Evolutionary conservation across 1,140 invertebrate genomes (phyloP).

Genomic region (Cryptotermes secundus): DNA sequence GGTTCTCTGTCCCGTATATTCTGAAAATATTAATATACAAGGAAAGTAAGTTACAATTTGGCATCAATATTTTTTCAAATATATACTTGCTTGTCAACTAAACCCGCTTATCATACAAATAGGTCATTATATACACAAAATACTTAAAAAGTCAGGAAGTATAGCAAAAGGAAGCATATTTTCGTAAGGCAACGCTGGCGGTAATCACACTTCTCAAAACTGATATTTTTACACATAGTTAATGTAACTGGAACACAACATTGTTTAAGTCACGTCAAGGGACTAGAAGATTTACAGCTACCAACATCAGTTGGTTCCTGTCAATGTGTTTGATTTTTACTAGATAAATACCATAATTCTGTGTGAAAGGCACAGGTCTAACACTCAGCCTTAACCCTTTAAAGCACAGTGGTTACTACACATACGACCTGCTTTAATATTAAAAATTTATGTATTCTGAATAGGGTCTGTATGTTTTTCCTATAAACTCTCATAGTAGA

Average conservation of each 20-base stretch:
- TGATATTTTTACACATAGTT: neutral
- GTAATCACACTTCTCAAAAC: conserved; percentile 26
- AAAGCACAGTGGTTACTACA: too few species aligned
- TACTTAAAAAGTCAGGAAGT: conserved; percentile 18
- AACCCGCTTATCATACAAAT: neutral
- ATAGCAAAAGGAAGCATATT: conserved; percentile 30
- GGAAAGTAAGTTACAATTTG: neutral
- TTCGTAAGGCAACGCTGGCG: conserved; percentile 32
- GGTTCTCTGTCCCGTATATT: neutral
- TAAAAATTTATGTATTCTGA: too few species aligned
- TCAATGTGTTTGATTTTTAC: neutral
- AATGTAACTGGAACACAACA: neutral
- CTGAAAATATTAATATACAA: neutral
- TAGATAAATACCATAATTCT: neutral
- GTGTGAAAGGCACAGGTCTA: conserved; percentile 24
- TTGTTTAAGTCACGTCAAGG: neutral
- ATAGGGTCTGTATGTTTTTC: too few species aligned
- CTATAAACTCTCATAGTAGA: too few species aligned
- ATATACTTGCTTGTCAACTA: neutral
- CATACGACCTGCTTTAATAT: too few species aligned
- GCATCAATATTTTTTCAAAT: neutral
- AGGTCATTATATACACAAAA: conserved; percentile 22
- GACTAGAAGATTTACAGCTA: conserved; percentile 20
- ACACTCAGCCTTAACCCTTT: neutral
- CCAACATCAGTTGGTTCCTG: neutral